Percentiles rank a stretch among this genome's conserved stretches.
Conservation (phyloP, 2,113 vertebrate species). For the Lophius piscatorius region DNA sequence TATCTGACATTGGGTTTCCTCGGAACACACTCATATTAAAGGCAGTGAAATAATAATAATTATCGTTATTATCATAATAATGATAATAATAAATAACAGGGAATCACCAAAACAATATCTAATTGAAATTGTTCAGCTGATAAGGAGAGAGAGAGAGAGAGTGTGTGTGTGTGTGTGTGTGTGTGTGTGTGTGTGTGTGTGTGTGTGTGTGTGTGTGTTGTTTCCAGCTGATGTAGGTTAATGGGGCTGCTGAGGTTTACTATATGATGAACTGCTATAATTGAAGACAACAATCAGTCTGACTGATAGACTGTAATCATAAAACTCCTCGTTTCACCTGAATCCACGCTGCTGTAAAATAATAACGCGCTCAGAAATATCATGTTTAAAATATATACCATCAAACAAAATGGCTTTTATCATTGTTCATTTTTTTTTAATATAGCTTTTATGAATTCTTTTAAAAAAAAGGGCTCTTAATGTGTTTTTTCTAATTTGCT, state of each 20-base stretch:
- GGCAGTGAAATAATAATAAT: not conserved
- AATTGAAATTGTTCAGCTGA: no score
- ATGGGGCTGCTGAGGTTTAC: conserved; percentile 30
- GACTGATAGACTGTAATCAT: conserved; percentile 42
- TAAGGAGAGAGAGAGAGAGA: no score
- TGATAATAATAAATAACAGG: no score
- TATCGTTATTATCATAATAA: no score
- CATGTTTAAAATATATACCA: no score
- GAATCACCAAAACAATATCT: no score
- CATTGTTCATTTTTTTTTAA: not conserved
- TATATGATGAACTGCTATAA: conserved; percentile 35
- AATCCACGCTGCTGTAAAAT: not conserved
- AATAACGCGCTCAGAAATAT: not conserved
- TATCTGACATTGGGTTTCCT: no score
- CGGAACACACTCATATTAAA: not conserved
- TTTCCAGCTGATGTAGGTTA: conserved; percentile 33
- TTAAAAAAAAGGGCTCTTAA: no score
- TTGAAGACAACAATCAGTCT: conserved; percentile 28
- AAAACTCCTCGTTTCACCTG: conserved; percentile 21
- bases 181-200: conserved; percentile 11
- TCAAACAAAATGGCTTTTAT: not conserved
- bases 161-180: no score
- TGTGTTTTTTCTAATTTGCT: no score
- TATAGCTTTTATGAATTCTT: no score
- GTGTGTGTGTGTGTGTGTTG: conserved; percentile 11